Conservation (phyloP, 2,888 invertebrate genomes). For the Drosophila glabriapex region DNA sequence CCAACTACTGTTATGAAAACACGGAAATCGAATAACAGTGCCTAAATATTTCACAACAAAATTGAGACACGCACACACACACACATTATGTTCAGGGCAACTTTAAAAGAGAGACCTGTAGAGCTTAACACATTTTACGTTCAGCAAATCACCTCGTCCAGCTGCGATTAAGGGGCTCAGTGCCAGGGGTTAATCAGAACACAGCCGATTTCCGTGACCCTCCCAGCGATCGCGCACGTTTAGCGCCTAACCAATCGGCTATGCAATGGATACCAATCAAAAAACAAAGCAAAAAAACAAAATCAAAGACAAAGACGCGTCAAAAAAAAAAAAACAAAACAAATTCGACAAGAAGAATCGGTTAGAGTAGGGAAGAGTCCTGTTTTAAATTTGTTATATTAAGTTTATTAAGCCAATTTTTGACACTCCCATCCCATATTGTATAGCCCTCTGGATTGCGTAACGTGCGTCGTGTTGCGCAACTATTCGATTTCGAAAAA, state of each 20-base stretch:
- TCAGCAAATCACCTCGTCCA: constrained; percentile 71
- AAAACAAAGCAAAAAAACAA: constrained; percentile 37
- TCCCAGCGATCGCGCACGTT: constrained; percentile 42
- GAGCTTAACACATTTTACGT: constrained; percentile 57
- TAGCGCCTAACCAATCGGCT: constrained; percentile 32
- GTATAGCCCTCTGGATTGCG: constrained; percentile 51
- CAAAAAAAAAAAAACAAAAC: constrained; percentile 44
- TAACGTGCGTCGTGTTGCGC: constrained; percentile 37
- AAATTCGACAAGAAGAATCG: neutral
- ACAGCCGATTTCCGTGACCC: constrained; percentile 73
- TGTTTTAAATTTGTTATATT: constrained; percentile 48
- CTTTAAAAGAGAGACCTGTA: constrained; percentile 16
- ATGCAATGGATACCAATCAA: constrained; percentile 61
- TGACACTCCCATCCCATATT: constrained; percentile 50
- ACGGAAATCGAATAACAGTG: constrained; percentile 79
- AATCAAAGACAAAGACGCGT: constrained; percentile 53
- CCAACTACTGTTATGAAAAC: constrained; percentile 60
- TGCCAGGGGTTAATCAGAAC: constrained; percentile 74
- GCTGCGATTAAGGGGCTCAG: constrained; percentile 83
- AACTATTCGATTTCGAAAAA: constrained; percentile 33
- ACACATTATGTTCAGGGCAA: constrained; percentile 38
- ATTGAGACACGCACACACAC: constrained; percentile 9
- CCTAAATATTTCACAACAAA: constrained; percentile 16
- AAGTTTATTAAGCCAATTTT: constrained; percentile 52
- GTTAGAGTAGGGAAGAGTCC: constrained; percentile 9